Percentiles rank a stretch among this genome's conserved stretches.
Evolutionary conservation across 1,140 invertebrate genomes (phyloP).

Genomic region (Hermatobates lingyangjiaoensis): DNA sequence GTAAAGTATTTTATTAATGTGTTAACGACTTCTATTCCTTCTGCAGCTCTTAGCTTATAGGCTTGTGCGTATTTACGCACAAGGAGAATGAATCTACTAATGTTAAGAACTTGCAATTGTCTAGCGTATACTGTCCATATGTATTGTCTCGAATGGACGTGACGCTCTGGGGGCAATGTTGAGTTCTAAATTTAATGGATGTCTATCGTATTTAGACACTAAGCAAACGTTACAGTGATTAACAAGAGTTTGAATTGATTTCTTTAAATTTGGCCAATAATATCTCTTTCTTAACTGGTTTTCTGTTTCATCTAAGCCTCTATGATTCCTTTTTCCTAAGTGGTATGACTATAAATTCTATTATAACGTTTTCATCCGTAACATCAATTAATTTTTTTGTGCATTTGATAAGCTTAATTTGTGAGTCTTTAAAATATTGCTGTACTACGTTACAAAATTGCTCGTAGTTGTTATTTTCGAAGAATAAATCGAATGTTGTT

Average conservation of each 20-base stretch:
- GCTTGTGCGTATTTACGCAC: conserved; percentile 2
- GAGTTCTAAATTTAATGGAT: conserved; percentile 16
- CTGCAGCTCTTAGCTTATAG: not conserved
- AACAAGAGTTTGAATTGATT: conserved; percentile 19
- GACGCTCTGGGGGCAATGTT: too few relatives aligned
- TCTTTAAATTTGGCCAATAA: conserved; percentile 19
- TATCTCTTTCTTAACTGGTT: conserved; percentile 18
- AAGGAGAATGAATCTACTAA: not conserved
- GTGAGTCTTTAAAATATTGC: not conserved
- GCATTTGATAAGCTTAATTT: not conserved
- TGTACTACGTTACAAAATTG: not conserved
- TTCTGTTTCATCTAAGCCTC: too few relatives aligned
- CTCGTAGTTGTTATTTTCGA: not conserved
- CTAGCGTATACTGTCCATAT: not conserved
- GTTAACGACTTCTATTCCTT: not conserved
- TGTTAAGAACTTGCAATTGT: not conserved
- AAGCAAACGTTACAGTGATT: too few relatives aligned
- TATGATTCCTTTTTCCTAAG: too few relatives aligned
- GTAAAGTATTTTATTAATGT: not conserved
- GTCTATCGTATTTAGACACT: conserved; percentile 14
- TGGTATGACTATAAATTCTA: too few relatives aligned
- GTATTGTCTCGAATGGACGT: conserved; percentile 6
- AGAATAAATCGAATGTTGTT: too few relatives aligned
- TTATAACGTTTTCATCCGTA: too few relatives aligned
- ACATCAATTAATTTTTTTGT: not conserved